Evolutionary conservation across 2,888 invertebrate species (phyloP), one percentile per base, ranked within the genome.

Genomic region (Mesorhabditis sp.): DNA sequence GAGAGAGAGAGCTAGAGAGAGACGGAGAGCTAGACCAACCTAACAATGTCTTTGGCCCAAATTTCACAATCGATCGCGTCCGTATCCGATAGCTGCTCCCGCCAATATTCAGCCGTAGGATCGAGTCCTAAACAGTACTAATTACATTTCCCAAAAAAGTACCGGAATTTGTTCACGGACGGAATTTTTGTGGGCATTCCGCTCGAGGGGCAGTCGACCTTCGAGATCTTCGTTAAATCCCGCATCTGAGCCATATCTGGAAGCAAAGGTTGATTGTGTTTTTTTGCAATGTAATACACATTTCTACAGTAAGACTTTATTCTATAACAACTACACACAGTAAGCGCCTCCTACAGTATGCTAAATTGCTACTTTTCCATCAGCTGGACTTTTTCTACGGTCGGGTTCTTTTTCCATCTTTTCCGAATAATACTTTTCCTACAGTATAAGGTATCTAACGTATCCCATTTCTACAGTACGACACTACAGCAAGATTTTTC

Each of bases 51-150:
- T 76, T 82, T 13, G 83, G 83, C 4, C 82, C 83, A 65, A 78
- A 83, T 67, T 82, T 82, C 61, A 83, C 70, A 62, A 84, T 82
- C 5, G 80, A 80, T 6, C 82, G 68, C 7, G 82, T 80, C 42
- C 84, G 75, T 64, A 84, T 82, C 3, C 84, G 77, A 67, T 84
- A 84, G 45, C 78, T 76, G 65, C 77, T 77, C 61, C 84, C 84
- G 10, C 84, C 84, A 66, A 84, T 83, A 72, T 80, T 85, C 68
- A 84, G 71, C 62, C 83, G 71, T n/a, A 84, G 76, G 44, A 84
- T 84, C 13, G 80, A 72, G 72, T 82, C 84, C 72, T 81, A 65
- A 1, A 10, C 10, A 44, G 28, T 10, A 45, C 28, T 62, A 13
- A n/a, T 63, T 1, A 15, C n/a, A 6, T 1, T 4, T 58, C 28